phyloP scores from a whole-genome alignment of 2,113 vertebrate species.

The Mola mola region DNA sequence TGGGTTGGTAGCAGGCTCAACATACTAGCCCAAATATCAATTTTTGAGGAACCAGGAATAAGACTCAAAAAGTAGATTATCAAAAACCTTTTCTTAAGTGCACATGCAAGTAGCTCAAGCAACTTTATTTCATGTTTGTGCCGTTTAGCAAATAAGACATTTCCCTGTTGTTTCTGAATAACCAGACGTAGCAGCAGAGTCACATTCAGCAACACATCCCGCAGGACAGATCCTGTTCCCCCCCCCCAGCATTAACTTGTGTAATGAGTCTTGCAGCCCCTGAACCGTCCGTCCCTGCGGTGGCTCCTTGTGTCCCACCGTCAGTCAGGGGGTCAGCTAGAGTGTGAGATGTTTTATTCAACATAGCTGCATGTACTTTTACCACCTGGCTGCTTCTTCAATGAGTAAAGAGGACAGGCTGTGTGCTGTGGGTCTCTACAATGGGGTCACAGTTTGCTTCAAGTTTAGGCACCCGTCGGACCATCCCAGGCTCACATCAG shows the following conservation, averaged over 20 bases:
- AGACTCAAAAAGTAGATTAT: too few species aligned
- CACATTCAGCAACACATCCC: conserved; percentile 27
- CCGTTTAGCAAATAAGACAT: conserved; percentile 4
- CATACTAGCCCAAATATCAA: too few species aligned
- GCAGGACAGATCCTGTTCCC: conserved; percentile 35
- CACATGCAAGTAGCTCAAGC: neutral
- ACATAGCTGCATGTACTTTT: conserved; percentile 65
- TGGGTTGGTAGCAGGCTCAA: too few species aligned
- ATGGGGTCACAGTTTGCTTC: conserved; percentile 54
- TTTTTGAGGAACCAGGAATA: too few species aligned
- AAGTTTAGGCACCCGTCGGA: conserved; percentile 56
- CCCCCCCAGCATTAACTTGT: conserved; percentile 42
- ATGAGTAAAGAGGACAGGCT: conserved; percentile 6
- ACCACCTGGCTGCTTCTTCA: conserved; percentile 57
- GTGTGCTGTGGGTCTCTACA: conserved; percentile 42
- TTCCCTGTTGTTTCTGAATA: conserved; percentile 6
- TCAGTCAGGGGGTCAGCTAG: conserved; percentile 64
- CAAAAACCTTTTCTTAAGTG: too few species aligned
- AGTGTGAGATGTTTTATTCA: conserved; percentile 73
- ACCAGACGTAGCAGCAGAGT: neutral
- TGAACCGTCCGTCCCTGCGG: conserved; percentile 34
- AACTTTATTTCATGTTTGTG: neutral
- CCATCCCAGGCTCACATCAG: conserved; percentile 65
- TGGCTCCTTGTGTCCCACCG: conserved; percentile 53
- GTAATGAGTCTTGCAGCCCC: conserved; percentile 51